Base-by-base conservation (phyloP, 2,888 invertebrate species). In the Drosophila lacicola region DNA sequence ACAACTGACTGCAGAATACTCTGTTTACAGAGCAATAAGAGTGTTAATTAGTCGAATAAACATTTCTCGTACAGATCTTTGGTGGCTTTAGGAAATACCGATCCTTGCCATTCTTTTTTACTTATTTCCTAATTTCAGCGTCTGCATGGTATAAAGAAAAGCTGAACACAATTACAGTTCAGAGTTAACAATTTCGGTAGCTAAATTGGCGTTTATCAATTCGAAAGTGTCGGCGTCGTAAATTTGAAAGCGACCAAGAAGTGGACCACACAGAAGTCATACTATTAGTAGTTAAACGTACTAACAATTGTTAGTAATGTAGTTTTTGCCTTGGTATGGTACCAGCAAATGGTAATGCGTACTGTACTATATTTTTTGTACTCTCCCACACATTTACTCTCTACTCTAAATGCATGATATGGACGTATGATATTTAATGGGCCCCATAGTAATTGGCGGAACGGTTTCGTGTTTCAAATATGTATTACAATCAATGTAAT, bases 401-500 rank as follows among this genome's bases (percentile, higher is more conserved):
- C 56, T 42, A 17, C 8, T 33, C 5, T 13, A 25, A 19, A n/a
- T 29, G n/a, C 19, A 36, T n/a, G 21, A 3, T 14, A 17, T 45
- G 21, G 49, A 33, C 5, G 9, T 21, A 49, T 66, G 42, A 36
- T 49, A 51, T 41, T 51, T 67, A 51, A 58, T 51, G 58, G 70
- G 19, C 50, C 4, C 37, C 53, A n/a, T 11, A 36, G 54, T 84
- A 78, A 81, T 87, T 87, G 81, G 73, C 84, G 65, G 65, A 72
- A 42, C 62, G 74, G 70, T 62, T 51, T 80, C 57, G 8, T 8
- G 46, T 68, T 78, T 78, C 74, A 70, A 50, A 70, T 45, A 51
- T 63, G 36, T 56, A 36, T 58, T 50, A 63, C 42, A 54, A 47
- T 53, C 21, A 46, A 45, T 62, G 44, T 36, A 21, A 14, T 33